Conservation (phyloP, 2,113 vertebrate genomes). For the Gorsachius goisagi region DNA sequence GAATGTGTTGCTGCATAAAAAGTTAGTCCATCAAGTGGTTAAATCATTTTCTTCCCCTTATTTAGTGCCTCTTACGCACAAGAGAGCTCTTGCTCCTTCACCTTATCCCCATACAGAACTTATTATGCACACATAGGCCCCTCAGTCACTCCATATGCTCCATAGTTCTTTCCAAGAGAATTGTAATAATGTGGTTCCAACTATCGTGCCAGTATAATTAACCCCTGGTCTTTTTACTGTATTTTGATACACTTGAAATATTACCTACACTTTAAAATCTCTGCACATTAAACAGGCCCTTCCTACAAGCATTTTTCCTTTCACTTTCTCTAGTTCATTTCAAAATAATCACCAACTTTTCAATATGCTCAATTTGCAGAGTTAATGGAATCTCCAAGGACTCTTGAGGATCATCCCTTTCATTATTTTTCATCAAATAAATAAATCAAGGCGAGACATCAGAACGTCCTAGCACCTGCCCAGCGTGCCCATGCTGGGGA, state of each 20-base stretch:
- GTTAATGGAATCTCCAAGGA: slow-evolving; percentile 31
- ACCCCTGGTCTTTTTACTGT: slow-evolving; percentile 37
- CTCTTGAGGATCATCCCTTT: neutral
- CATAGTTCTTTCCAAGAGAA: slow-evolving; percentile 64
- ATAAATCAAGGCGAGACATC: slow-evolving; percentile 24
- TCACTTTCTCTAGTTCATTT: slow-evolving; percentile 8
- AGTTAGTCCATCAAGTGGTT: slow-evolving; percentile 47
- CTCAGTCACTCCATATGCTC: slow-evolving; percentile 69
- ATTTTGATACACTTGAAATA: slow-evolving; percentile 55
- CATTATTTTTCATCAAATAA: slow-evolving; percentile 51
- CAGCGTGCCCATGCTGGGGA: neutral
- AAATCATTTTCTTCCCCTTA: slow-evolving; percentile 51
- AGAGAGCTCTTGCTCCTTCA: slow-evolving; percentile 65
- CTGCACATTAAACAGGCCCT: neutral
- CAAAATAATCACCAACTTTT: slow-evolving; percentile 14
- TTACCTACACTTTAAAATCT: slow-evolving; percentile 35
- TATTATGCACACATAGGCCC: slow-evolving; percentile 51
- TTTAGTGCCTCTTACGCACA: slow-evolving; percentile 58
- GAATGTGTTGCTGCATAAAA: neutral
- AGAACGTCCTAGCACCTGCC: neutral
- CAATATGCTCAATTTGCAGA: slow-evolving; percentile 24
- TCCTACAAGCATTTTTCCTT: neutral
- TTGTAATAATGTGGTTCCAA: slow-evolving; percentile 62
- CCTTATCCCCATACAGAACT: slow-evolving; percentile 59
- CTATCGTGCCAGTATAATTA: slow-evolving; percentile 49